A percentile compares a stretch with the other conserved stretches of the same genome.
Conservation (phyloP, 1,140 invertebrate species). For the Neodiprion virginianus region DNA sequence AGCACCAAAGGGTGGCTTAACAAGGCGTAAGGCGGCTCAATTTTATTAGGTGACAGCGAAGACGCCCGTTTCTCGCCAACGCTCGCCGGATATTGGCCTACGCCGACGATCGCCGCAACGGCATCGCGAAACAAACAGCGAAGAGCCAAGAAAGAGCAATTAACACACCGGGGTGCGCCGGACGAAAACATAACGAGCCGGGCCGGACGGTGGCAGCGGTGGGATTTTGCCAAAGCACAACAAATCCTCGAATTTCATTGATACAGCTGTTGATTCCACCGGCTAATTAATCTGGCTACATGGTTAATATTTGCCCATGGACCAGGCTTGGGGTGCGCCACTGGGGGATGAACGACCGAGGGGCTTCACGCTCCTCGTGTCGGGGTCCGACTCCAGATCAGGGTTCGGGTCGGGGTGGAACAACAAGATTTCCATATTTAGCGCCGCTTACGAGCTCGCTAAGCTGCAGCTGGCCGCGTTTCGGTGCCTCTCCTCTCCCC, state of each 20-base stretch:
- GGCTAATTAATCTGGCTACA: conserved; percentile 39
- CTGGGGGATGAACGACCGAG: conserved; percentile 19
- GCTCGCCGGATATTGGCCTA: too few species aligned
- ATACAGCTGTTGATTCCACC: conserved; percentile 30
- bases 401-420: conserved; percentile 41
- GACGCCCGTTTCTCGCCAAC: conserved; percentile 31
- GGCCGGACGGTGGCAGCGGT: conserved; percentile 27
- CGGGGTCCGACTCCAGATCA: conserved; percentile 33
- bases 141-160: conserved; percentile 51
- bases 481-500: neutral
- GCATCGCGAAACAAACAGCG: conserved; percentile 29
- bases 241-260: conserved; percentile 9
- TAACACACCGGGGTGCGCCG: conserved; percentile 46
- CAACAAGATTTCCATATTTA: conserved; percentile 59
- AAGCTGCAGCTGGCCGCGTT: conserved; percentile 1
- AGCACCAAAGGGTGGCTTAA: conserved; percentile 55
- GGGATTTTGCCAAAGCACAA: neutral
- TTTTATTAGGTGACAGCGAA: conserved; percentile 58
- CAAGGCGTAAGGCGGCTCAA: conserved; percentile 51
- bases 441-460: conserved; percentile 21
- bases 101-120: neutral
- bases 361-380: conserved; percentile 29
- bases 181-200: conserved; percentile 54
- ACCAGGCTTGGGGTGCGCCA: neutral
- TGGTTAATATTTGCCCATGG: conserved; percentile 33